Percentiles rank a stretch among this genome's conserved stretches.
These are phyloP conservation scores for Peromyscus leucopus DNA, from an alignment of 2,113 vertebrate genomes.

Conservation along the genomic window DNA sequence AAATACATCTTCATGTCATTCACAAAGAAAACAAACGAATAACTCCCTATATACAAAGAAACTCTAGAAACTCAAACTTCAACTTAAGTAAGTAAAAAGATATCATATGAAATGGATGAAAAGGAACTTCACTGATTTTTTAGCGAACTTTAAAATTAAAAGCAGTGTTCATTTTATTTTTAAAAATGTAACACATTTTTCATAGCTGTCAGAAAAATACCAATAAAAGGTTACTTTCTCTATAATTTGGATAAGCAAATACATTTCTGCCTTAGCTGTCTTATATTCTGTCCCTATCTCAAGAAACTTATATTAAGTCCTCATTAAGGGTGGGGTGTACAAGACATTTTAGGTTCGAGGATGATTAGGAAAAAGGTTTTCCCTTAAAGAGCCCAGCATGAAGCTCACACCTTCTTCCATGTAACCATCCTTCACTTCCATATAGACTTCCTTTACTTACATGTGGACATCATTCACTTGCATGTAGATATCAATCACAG, in stretches of 20 bases:
- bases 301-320: not conserved
- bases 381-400: not conserved
- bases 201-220: slow-evolving; percentile 34
- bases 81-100: not conserved
- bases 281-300: not conserved
- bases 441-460: not conserved
- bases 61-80: not conserved
- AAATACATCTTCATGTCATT: not conserved
- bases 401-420: not conserved
- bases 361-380: not conserved
- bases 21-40: not conserved
- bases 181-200: slow-evolving; percentile 1
- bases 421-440: not conserved
- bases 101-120: not conserved
- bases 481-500: not conserved
- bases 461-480: not conserved
- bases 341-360: not conserved
- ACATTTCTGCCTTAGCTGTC: not conserved
- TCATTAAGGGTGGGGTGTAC: not conserved
- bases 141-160: slow-evolving; percentile 54
- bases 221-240: slow-evolving; percentile 5
- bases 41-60: slow-evolving; percentile 3
- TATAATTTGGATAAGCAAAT: slow-evolving; percentile 19
- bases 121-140: not conserved
- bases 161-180: not conserved